These are phyloP conservation scores for Regulus satrapa DNA, from an alignment of 2,113 vertebrate species.

Conservation along the genomic window DNA sequence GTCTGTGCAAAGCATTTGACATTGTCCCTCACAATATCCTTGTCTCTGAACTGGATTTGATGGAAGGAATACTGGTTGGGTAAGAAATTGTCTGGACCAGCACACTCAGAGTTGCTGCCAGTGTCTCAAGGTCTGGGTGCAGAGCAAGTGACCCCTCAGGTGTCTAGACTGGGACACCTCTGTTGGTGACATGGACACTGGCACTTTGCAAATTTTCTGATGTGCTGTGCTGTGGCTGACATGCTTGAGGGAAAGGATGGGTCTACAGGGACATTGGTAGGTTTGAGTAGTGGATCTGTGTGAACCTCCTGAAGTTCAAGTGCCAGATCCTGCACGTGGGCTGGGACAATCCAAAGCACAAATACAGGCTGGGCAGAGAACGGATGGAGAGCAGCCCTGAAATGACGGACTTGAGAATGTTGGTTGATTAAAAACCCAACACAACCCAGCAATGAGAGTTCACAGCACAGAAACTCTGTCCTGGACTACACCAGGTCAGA, in stretches of 20 bases:
- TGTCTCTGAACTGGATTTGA: background rate
- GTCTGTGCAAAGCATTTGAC: background rate
- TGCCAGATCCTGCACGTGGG: background rate
- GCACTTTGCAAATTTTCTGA: background rate
- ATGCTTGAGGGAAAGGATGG: background rate
- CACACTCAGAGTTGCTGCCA: background rate
- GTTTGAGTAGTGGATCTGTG: background rate
- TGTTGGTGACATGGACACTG: background rate
- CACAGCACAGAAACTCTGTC: fast-evolving
- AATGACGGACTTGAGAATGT: background rate
- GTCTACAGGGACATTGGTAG: background rate
- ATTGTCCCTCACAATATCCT: background rate
- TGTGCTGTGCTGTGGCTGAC: fast-evolving
- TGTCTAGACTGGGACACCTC: background rate
- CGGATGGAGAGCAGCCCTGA: background rate
- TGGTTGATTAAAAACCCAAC: background rate
- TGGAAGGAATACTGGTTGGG: background rate
- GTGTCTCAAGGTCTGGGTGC: background rate
- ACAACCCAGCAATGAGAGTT: background rate
- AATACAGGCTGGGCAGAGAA: background rate
- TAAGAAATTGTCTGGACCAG: background rate
- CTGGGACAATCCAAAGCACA: background rate
- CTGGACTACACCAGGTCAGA: background rate
- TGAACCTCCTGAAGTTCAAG: background rate
- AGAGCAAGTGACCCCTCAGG: no score